Conservation (phyloP, 1,140 invertebrate genomes). For the Lasioglossum albipes region DNA sequence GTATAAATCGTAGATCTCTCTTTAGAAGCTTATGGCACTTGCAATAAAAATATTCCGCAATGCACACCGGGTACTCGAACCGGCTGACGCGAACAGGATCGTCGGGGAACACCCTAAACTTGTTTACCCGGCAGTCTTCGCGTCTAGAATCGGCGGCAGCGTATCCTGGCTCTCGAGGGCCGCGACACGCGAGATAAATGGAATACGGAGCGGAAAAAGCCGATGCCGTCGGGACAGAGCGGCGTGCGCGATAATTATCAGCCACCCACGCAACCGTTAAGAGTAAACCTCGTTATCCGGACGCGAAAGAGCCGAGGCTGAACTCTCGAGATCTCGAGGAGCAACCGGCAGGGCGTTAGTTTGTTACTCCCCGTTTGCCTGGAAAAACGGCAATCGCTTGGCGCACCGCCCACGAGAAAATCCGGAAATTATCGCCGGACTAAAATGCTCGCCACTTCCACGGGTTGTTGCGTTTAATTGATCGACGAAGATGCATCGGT, state of each 20-base stretch:
- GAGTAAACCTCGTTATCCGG: slow-evolving; percentile 60
- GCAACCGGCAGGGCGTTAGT: slow-evolving; percentile 19
- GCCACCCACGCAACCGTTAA: slow-evolving; percentile 45
- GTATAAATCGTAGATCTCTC: no score
- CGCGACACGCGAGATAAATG: slow-evolving; percentile 26
- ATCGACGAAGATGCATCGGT: not conserved
- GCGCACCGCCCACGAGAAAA: slow-evolving; percentile 6
- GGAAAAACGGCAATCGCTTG: slow-evolving; percentile 14
- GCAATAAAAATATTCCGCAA: not conserved
- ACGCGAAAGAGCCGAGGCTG: slow-evolving; percentile 39
- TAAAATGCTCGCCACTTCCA: not conserved
- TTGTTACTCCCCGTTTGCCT: slow-evolving; percentile 18
- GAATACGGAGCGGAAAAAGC: slow-evolving; percentile 14
- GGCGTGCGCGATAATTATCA: slow-evolving; percentile 53
- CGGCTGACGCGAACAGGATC: not conserved
- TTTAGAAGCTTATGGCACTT: no score
- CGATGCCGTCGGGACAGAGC: slow-evolving; percentile 8
- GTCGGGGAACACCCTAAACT: not conserved
- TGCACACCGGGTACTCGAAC: not conserved
- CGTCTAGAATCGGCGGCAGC: not conserved
- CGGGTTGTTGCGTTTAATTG: not conserved
- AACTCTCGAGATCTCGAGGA: slow-evolving; percentile 44
- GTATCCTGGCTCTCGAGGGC: not conserved
- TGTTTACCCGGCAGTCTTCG: not conserved
- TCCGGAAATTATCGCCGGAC: slow-evolving; percentile 18